Percentiles rank a stretch among this genome's conserved stretches.
phyloP scores from a whole-genome alignment of 2,888 invertebrate genomes.

The Epistrophella euchroma region DNA sequence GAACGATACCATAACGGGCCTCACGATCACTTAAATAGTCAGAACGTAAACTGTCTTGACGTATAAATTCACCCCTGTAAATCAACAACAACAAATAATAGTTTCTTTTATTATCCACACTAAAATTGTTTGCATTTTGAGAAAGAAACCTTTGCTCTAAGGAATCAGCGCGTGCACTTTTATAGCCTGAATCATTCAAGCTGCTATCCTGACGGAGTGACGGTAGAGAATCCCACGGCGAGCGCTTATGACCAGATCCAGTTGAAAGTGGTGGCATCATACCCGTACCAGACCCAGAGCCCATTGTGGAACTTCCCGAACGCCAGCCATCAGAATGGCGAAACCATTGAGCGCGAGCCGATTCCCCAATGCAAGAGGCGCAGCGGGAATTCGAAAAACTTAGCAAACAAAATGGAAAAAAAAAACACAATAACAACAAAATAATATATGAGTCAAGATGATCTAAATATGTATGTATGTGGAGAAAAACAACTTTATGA shows the following conservation, averaged over 20 bases:
- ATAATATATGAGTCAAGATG: slow-evolving; percentile 51
- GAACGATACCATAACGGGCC: slow-evolving; percentile 94
- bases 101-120: slow-evolving; percentile 25
- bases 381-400: slow-evolving; percentile 87
- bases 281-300: slow-evolving; percentile 85
- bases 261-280: slow-evolving; percentile 84
- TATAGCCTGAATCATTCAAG: slow-evolving; percentile 94
- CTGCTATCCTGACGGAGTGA: slow-evolving; percentile 93
- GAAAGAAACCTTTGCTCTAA: slow-evolving; percentile 90
- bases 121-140: slow-evolving; percentile 27
- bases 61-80: slow-evolving; percentile 92
- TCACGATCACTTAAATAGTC: slow-evolving; percentile 96
- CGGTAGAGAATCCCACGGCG: slow-evolving; percentile 94
- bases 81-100: slow-evolving; percentile 41
- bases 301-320: slow-evolving; percentile 89
- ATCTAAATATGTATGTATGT: slow-evolving; percentile 2
- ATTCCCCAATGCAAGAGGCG: slow-evolving; percentile 95
- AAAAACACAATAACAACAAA: slow-evolving; percentile 13
- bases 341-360: slow-evolving; percentile 94
- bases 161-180: slow-evolving; percentile 93
- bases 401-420: slow-evolving; percentile 46
- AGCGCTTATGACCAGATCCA: slow-evolving; percentile 87
- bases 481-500: background rate
- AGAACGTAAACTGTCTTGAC: slow-evolving; percentile 94
- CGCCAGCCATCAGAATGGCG: slow-evolving; percentile 95